Conservation (phyloP, 2,797 vertebrate species). For the Girardinus metallicus region DNA sequence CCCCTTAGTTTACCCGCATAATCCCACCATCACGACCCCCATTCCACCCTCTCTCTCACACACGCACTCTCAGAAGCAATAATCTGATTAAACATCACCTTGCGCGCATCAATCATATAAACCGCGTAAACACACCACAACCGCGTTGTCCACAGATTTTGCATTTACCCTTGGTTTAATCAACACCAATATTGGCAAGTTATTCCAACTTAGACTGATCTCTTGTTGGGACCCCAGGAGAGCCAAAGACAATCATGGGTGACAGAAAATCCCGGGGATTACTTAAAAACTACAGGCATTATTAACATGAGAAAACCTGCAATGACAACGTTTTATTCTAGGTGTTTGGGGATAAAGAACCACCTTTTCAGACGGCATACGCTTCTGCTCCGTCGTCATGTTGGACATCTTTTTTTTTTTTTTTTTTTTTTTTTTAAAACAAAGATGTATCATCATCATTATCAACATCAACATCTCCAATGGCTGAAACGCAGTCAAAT, state of each 20-base stretch:
- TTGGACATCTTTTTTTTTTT: not conserved
- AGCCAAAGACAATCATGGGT: slow-evolving; percentile 22
- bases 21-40: slow-evolving; percentile 27
- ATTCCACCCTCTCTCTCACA: not conserved
- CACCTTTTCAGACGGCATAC: not conserved
- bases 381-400: not conserved
- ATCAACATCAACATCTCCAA: not conserved
- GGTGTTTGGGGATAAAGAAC: slow-evolving; percentile 12
- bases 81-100: slow-evolving; percentile 69
- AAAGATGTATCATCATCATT: not conserved
- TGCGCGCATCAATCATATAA: slow-evolving; percentile 30
- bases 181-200: not conserved
- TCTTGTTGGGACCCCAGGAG: slow-evolving; percentile 28
- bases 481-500: not conserved
- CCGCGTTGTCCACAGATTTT: not conserved
- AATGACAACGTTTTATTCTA: slow-evolving; percentile 44
- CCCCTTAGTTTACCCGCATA: slow-evolving; percentile 41
- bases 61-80: slow-evolving; percentile 23
- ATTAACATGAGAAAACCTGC: slow-evolving; percentile 67
- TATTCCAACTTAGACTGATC: not conserved
- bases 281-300: slow-evolving; percentile 61
- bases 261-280: slow-evolving; percentile 54
- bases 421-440: not conserved
- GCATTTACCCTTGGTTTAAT: not conserved
- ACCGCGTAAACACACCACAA: slow-evolving; percentile 23